These are phyloP conservation scores for Eulacestoma nigropectus DNA, from an alignment of 2,113 vertebrate genomes.

Conservation along the genomic window DNA sequence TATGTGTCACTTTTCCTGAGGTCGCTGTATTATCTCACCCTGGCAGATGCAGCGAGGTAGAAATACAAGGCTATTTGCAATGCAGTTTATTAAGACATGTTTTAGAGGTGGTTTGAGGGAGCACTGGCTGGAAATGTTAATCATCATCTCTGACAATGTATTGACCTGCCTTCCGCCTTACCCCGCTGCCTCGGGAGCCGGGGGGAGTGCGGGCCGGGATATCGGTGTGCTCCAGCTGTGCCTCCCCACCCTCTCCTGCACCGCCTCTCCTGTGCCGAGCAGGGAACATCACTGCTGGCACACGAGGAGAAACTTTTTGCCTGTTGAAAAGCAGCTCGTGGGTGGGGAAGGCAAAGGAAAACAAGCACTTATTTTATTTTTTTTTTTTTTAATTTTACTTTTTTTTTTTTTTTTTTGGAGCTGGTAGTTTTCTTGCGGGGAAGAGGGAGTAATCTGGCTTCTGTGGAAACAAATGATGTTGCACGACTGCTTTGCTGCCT, in stretches of 20 bases:
- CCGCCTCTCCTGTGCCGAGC: neutral
- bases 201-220: neutral
- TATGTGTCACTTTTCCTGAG: slow-evolving; percentile 27
- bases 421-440: neutral
- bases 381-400: neutral
- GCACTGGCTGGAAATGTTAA: slow-evolving; percentile 50
- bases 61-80: slow-evolving; percentile 55
- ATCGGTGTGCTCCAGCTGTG: neutral
- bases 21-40: slow-evolving; percentile 58
- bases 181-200: neutral
- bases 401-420: neutral
- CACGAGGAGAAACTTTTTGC: neutral
- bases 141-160: neutral
- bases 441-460: slow-evolving; percentile 6
- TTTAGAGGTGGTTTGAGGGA: slow-evolving; percentile 47
- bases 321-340: neutral
- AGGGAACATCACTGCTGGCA: neutral
- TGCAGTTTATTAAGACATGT: slow-evolving; percentile 59
- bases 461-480: slow-evolving; percentile 1
- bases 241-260: neutral
- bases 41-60: slow-evolving; percentile 53
- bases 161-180: slow-evolving; percentile 17
- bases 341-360: neutral
- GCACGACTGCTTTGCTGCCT: neutral
- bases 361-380: neutral